These are phyloP conservation scores for Leptopterna dolabrata DNA, from an alignment of 2,888 invertebrate genomes.

Conservation along the genomic window DNA sequence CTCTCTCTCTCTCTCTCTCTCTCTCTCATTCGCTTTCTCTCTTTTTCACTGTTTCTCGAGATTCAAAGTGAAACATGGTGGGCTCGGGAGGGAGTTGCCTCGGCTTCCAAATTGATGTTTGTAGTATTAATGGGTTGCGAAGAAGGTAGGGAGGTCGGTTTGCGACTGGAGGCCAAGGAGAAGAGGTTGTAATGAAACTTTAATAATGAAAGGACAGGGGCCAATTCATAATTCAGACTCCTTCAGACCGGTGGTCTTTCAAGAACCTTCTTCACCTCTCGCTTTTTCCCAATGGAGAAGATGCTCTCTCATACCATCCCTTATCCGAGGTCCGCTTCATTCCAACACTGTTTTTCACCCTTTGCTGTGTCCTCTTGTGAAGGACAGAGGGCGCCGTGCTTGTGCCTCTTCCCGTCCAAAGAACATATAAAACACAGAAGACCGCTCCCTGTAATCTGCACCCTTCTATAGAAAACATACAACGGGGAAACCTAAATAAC, in stretches of 20 bases:
- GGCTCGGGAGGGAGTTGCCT: conserved; percentile 2
- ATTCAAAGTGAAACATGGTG: conserved; percentile 40
- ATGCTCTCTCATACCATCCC: conserved; percentile 10
- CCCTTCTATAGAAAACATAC: conserved; percentile 24
- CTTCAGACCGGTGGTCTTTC: conserved; percentile 50
- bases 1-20: not conserved
- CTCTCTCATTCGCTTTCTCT: not conserved
- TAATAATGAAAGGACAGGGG: conserved; percentile 53
- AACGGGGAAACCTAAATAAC: conserved; percentile 10
- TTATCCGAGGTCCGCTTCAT: not conserved
- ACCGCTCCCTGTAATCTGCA: conserved; percentile 19
- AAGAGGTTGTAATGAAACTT: conserved; percentile 51
- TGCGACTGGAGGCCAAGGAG: conserved; percentile 37
- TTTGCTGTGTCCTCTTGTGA: not conserved
- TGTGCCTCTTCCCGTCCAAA: not conserved
- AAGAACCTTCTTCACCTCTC: conserved; percentile 40
- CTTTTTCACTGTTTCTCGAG: not conserved
- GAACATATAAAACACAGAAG: conserved; percentile 11
- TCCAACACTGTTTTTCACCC: conserved; percentile 20
- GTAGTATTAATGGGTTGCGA: conserved; percentile 52
- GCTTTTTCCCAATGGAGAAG: conserved; percentile 5
- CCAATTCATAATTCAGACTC: conserved; percentile 52
- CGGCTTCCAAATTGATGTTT: conserved; percentile 51
- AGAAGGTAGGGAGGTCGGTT: conserved; percentile 35
- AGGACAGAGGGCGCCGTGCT: not conserved